Evolutionary conservation across 2,888 invertebrate species (phyloP).

Genomic region (Parnassius apollo): DNA sequence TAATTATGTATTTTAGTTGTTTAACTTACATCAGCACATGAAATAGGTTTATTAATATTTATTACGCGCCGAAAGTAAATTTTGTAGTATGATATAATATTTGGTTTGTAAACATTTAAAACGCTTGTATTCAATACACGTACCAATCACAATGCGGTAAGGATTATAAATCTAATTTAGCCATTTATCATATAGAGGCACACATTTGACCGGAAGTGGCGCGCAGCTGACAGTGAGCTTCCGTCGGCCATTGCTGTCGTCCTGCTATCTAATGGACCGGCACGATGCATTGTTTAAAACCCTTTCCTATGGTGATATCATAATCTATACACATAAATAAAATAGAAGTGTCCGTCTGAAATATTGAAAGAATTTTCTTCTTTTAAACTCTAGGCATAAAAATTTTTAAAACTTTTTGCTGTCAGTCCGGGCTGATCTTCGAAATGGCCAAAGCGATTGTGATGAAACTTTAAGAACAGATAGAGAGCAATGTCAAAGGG

Average conservation of each 20-base stretch:
- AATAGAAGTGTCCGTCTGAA: no score
- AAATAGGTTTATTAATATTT: background rate
- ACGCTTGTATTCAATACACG: constrained; percentile 25
- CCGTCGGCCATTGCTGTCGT: constrained; percentile 60
- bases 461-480: no score
- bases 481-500: no score
- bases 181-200: constrained; percentile 56
- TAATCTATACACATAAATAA: constrained; percentile 3
- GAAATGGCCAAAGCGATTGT: no score
- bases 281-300: constrained; percentile 59
- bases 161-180: constrained; percentile 51
- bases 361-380: no score
- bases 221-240: constrained; percentile 58
- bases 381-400: no score
- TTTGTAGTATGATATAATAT: constrained; percentile 13
- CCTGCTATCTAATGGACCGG: constrained; percentile 66
- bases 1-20: no score
- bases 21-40: no score
- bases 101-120: constrained; percentile 6
- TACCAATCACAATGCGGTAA: constrained; percentile 25
- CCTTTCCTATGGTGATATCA: constrained; percentile 49
- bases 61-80: background rate
- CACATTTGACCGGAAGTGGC: constrained; percentile 69
- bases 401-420: no score
- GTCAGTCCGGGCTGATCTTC: no score